Evolutionary conservation across 2,888 invertebrate genomes (phyloP), one percentile per base, ranked within the genome.

Genomic region (Cerceris rybyensis): DNA sequence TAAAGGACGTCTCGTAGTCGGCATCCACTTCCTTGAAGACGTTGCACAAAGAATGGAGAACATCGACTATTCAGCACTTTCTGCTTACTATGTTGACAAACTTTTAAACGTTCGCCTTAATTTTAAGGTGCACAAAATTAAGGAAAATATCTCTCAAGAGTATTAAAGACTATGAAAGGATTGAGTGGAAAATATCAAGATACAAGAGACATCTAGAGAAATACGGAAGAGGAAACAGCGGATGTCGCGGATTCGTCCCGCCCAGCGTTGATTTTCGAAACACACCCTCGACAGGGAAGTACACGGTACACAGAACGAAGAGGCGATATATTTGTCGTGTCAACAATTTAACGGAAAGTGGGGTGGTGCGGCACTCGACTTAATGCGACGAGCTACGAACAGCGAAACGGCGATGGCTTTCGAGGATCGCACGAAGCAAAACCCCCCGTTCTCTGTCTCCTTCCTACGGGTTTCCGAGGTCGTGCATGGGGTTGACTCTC

Each of bases 281-380:
- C 65, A 39, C 63, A 65, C 79, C 75, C 75, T 71, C 68, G 67
- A 60, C 57, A 59, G 52, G 14, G 46, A 49, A 55, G 39, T 46
- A 17, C 39, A 28, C 43, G 17, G 63, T 16, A 66, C 41, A 72
- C 67, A 49, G 28, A 16, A 70, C 68, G 61, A 65, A 74, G 63
- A 71, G 55, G 85, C 88, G 88, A 90, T 92, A 90, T 91, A 91
- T 91, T 91, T 90, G 90, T 89, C 88, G 86, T 91, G 91, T 90
- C 90, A 91, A 91, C 91, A 91, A 90, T 91, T 90, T 90, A 90
- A 86, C 77, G 81, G 76, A 86, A 86, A 86, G 81, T 84, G 71
- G 84, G 85, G 89, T 89, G 88, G 63, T 87, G 81, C 80, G 87
- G 88, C 70, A 86, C 86, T 86, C 83, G 90, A 90, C 87, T 90